Conservation (phyloP, 2,797 vertebrate species). For the Erethizon dorsatum region DNA sequence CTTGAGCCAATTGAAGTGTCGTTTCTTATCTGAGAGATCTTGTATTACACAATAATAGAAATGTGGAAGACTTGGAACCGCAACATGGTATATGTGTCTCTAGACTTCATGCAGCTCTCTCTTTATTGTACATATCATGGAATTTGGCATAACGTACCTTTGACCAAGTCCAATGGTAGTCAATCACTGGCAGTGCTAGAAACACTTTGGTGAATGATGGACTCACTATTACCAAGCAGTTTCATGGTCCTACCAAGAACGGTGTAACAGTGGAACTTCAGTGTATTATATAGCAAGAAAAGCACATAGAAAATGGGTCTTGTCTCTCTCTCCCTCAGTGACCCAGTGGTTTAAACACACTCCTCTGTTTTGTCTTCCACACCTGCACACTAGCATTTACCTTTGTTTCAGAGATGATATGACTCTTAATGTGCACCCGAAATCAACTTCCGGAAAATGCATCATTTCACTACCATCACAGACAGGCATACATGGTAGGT, state of each 20-base stretch:
- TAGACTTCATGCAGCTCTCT: slow-evolving; percentile 62
- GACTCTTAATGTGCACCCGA: slow-evolving; percentile 20
- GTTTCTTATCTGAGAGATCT: background rate
- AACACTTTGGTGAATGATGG: slow-evolving; percentile 61
- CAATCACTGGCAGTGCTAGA: slow-evolving; percentile 29
- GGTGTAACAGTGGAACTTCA: background rate
- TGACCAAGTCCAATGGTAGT: slow-evolving; percentile 30
- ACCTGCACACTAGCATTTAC: slow-evolving; percentile 21
- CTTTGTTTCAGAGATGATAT: slow-evolving; percentile 12
- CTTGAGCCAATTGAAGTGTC: background rate
- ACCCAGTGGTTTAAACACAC: background rate
- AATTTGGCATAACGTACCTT: slow-evolving; percentile 30
- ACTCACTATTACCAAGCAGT: slow-evolving; percentile 27
- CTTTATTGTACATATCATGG: background rate
- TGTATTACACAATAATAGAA: slow-evolving; percentile 76
- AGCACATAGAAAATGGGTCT: background rate
- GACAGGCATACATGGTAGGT: background rate
- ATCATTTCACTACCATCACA: background rate
- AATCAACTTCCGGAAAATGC: background rate
- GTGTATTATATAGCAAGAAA: background rate
- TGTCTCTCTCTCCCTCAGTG: background rate
- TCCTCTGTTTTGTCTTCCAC: background rate
- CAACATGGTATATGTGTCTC: slow-evolving; percentile 70
- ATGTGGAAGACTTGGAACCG: slow-evolving; percentile 72
- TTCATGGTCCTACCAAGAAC: background rate